Evolutionary conservation across 2,888 invertebrate genomes (phyloP), one percentile per base, ranked within the genome.

Genomic region (Tuta absoluta): DNA sequence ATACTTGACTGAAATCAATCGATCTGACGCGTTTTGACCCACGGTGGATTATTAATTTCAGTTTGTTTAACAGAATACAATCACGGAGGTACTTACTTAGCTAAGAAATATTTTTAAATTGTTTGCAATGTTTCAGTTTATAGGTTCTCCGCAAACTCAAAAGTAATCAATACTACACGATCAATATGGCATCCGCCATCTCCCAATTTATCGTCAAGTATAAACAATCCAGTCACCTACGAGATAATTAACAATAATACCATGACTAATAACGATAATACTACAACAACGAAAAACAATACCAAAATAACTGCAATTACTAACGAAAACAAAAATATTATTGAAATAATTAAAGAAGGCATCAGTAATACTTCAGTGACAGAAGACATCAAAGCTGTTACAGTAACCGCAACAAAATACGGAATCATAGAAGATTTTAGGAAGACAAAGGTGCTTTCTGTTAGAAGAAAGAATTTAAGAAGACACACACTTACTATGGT

Each of bases 361-460:
- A 8, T 33, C 4, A 33, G 33, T 33, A 33, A 33, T 8, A 10
- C 33, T 8, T 33, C 10, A 7, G 33, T 33, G 33, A 33, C 4
- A 33, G 33, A 33, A 33, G 33, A 33, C 10, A 33, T 33, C 10
- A 33, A 33, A 33, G 33, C 33, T 33, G 10, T 33, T 33, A 33
- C 33, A 33, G 33, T 33, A 19, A 17, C 56, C 3, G 1, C 65
- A 17, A 73, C 64, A 45, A 78, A 78, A 53, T 76, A 78, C 66
- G 87, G 87, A 0, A 38, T 71, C 14, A 69, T 84, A 53, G 80
- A 82, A 75, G 86, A 89, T 63, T 80, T 77, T 41, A 84, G 86
- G 68, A 67, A 65, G 14, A 75, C 77, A 0, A 83, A 75, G 62
- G 78, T 82, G 0, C 14, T 88, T 21, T 82, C 82, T 24, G 64